Conservation (phyloP, 2,113 vertebrate genomes). For the Hipposideros armiger region DNA sequence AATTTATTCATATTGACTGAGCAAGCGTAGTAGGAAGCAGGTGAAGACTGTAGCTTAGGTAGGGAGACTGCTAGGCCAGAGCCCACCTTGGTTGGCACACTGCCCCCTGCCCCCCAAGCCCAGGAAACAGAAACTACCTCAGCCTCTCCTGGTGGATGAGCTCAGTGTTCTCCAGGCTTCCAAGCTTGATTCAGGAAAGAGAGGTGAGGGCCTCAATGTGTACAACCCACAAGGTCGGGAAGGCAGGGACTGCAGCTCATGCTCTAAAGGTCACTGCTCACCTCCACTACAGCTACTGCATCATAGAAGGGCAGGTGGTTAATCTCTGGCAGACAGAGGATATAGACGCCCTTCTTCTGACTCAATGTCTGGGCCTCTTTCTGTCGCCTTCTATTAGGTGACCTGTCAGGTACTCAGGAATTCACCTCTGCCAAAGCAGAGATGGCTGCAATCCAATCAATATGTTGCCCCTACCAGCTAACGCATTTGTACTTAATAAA, state of each 20-base stretch:
- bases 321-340: not conserved
- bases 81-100: not conserved
- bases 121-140: not conserved
- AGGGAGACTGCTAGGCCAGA: not conserved
- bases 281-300: no score
- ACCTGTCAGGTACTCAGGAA: not conserved
- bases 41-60: not conserved
- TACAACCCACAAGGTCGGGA: not conserved
- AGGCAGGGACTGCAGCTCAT: not conserved
- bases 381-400: not conserved
- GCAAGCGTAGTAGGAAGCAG: not conserved
- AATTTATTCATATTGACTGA: not conserved
- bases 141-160: not conserved
- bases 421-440: not conserved
- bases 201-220: no score
- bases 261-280: not conserved
- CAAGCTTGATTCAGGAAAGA: not conserved
- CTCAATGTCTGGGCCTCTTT: not conserved
- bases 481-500: not conserved
- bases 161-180: not conserved
- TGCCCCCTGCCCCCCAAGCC: not conserved
- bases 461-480: not conserved
- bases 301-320: not conserved
- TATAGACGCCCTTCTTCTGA: not conserved
- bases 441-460: not conserved